Evolutionary conservation across 53 echinoderm and acorn worm species (phyloP).

Genomic region (Henricia sp.): DNA sequence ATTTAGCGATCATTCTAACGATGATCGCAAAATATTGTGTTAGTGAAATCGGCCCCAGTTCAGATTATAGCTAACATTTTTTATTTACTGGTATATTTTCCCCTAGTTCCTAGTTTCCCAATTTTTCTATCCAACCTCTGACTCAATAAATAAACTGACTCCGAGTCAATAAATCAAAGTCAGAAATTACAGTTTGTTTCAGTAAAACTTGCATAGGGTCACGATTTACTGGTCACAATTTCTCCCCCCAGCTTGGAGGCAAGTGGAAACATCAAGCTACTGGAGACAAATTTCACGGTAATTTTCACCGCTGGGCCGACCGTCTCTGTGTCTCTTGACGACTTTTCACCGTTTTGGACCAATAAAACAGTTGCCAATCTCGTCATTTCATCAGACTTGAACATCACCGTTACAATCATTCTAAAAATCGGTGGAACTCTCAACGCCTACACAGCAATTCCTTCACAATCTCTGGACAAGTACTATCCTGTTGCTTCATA

Average conservation of each 20-base stretch:
- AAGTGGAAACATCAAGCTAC: constrained; percentile 4
- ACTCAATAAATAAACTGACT: too few relatives aligned
- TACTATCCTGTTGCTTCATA: constrained; percentile 23
- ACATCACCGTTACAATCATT: constrained; percentile 46
- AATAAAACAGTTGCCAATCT: background rate
- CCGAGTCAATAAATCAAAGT: too few relatives aligned
- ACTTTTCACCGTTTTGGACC: background rate
- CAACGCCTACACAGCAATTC: constrained; percentile 56
- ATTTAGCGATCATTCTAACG: too few relatives aligned
- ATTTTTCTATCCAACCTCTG: too few relatives aligned
- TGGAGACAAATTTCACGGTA: background rate
- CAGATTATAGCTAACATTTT: too few relatives aligned
- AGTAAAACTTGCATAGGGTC: too few relatives aligned
- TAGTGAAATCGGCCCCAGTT: too few relatives aligned
- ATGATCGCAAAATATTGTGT: too few relatives aligned
- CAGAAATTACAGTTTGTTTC: too few relatives aligned
- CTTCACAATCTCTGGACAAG: constrained; percentile 30
- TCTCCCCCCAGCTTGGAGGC: constrained; percentile 16
- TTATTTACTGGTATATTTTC: too few relatives aligned
- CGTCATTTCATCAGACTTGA: constrained; percentile 28
- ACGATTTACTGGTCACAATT: too few relatives aligned
- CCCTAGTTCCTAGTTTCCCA: too few relatives aligned
- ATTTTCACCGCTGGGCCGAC: background rate
- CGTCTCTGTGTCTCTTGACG: background rate
- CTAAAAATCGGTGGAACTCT: constrained; percentile 34